phyloP scores from a whole-genome alignment of 1,140 invertebrate species.

The Bemisia tabaci region DNA sequence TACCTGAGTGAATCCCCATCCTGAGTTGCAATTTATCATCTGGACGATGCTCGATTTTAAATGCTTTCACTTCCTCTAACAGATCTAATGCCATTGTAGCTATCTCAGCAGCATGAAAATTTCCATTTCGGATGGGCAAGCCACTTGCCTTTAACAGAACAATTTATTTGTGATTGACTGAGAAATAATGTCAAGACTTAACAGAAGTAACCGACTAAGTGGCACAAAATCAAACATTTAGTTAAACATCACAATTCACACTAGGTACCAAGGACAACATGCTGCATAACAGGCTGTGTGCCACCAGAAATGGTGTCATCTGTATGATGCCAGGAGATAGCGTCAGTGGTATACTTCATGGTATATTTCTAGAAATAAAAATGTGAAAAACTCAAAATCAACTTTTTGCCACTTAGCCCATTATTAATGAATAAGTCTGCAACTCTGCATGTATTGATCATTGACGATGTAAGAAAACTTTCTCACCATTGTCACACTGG shows the following conservation, averaged over 20 bases:
- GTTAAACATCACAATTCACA: not conserved
- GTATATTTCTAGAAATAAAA: too few species aligned
- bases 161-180: not conserved
- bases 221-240: not conserved
- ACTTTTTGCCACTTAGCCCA: too few species aligned
- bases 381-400: too few species aligned
- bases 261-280: not conserved
- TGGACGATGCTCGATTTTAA: constrained; percentile 75
- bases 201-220: not conserved
- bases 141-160: constrained; percentile 52
- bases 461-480: too few species aligned
- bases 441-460: too few species aligned
- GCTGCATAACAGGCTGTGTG: not conserved
- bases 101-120: constrained; percentile 78
- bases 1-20: constrained; percentile 85
- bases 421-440: too few species aligned
- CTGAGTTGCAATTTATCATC: constrained; percentile 68
- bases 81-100: constrained; percentile 83
- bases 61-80: constrained; percentile 64
- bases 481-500: too few species aligned
- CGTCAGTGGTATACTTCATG: too few species aligned
- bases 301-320: too few species aligned
- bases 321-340: too few species aligned
- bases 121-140: constrained; percentile 62
- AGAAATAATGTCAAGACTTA: not conserved